Base-by-base conservation (phyloP, 2,888 invertebrate species). In the Leptopilina myrica region DNA sequence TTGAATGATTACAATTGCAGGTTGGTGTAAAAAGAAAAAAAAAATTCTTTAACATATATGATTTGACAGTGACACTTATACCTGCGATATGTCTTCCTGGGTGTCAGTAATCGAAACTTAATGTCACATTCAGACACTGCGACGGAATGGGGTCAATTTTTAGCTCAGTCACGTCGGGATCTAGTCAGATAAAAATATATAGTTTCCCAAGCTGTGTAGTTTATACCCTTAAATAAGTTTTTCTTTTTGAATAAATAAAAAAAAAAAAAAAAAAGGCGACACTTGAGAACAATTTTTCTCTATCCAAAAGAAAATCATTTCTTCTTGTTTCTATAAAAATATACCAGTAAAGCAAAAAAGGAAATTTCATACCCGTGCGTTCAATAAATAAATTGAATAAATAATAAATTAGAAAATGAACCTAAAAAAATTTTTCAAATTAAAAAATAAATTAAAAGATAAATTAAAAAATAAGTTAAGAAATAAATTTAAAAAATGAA, bases 71-170 rank as follows among this genome's bases (percentile, higher is more conserved):
- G 75, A 77, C 76, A 66, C 77, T 80, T 80, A 76, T 77, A 69
- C 62, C 40, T 77, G 75, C 76, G 76, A 80, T 56, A 76, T 77
- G 78, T 56, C 67, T 67, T 79, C 79, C 73, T 67, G 81, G 67
- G 62, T 46, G 66, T 62, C 65, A 59, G 64, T 78, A 76, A 81
- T 76, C 69, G 53, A 73, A 65, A 56, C 77, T 73, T 77, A 64
- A 77, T 65, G 77, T 79, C 78, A 75, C 79, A 78, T 76, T 78
- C 79, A 78, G 78, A 78, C 76, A 9, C 46, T 79, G 78, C 67
- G 69, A 79, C 67, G 66, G 78, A 79, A 78, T 79, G 62, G 81
- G 79, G 79, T 65, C 81, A 79, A 77, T 79, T 80, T 79, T 76
- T 53, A 73, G 73, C 73, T 73, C 33, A 73, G 53, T 73, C 73